Conservation (phyloP, 2,888 invertebrate species). For the Teinopalpus imperialis region DNA sequence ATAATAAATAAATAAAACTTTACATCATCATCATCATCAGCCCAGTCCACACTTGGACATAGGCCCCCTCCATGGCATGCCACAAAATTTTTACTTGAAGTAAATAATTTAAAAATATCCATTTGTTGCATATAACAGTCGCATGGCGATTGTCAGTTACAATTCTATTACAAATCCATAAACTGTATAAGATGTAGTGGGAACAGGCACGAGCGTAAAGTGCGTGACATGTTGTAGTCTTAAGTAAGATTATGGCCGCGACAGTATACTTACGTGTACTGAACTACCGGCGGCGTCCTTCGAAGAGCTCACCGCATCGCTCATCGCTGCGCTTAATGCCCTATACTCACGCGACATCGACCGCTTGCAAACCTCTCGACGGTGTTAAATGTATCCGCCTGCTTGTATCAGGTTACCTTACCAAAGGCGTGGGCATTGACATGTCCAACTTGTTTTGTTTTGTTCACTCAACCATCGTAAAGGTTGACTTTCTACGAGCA, state of each 20-base stretch:
- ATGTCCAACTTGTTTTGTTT: constrained; percentile 78
- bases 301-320: constrained; percentile 38
- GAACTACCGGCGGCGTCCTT: constrained; percentile 45
- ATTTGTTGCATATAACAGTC: constrained; percentile 18
- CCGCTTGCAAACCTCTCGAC: constrained; percentile 53
- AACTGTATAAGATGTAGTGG: constrained; percentile 29
- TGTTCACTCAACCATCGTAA: constrained; percentile 71
- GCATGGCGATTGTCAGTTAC: constrained; percentile 18
- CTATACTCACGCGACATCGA: constrained; percentile 40
- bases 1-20: too few relatives aligned
- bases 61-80: too few relatives aligned
- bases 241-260: constrained; percentile 49
- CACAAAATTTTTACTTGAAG: too few relatives aligned
- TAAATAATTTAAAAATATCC: constrained; percentile 6
- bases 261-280: constrained; percentile 49
- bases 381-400: constrained; percentile 78
- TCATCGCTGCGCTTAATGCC: constrained; percentile 48
- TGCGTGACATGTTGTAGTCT: constrained; percentile 68
- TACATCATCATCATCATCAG: too few relatives aligned
- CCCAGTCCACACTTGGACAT: too few relatives aligned
- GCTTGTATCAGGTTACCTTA: constrained; percentile 77
- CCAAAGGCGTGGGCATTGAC: constrained; percentile 81
- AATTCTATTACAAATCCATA: constrained; percentile 24
- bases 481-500: constrained; percentile 76
- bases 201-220: constrained; percentile 39